A percentile compares a stretch with the other conserved stretches of the same genome.
Conservation (phyloP, 2,888 invertebrate genomes). For the Linnaemya vulpina region DNA sequence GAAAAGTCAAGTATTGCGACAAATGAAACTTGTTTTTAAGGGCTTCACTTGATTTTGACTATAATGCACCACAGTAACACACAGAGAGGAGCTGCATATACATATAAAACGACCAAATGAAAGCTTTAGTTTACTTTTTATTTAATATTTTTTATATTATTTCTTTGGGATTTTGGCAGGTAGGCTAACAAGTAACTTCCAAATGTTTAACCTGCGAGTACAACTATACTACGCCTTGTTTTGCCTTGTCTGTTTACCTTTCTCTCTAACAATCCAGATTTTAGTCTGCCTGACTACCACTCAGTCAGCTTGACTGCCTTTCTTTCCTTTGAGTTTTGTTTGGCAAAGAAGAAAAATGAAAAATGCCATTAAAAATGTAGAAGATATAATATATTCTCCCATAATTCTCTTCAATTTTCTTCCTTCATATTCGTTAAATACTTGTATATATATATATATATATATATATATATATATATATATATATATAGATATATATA, state of each 20-base stretch:
- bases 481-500: constrained; percentile 31
- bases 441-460: constrained; percentile 26
- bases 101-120: constrained; percentile 45
- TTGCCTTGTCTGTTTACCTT: constrained; percentile 33
- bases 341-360: constrained; percentile 32
- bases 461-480: constrained; percentile 39
- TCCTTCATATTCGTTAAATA: constrained; percentile 44
- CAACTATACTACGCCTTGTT: constrained; percentile 48
- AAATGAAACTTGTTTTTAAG: constrained; percentile 73
- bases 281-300: constrained; percentile 9
- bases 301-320: constrained; percentile 36
- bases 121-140: constrained; percentile 54
- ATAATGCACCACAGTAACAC: constrained; percentile 36
- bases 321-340: constrained; percentile 48
- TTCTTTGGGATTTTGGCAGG: constrained; percentile 62
- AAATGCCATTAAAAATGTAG: constrained; percentile 13
- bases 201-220: constrained; percentile 44
- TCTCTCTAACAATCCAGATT: constrained; percentile 17
- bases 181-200: constrained; percentile 51
- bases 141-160: constrained; percentile 21
- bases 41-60: constrained; percentile 69
- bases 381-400: constrained; percentile 35
- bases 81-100: constrained; percentile 41
- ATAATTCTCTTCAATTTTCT: constrained; percentile 58
- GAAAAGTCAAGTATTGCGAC: constrained; percentile 65